phyloP scores from a whole-genome alignment of 2,888 invertebrate species.

The Dolomedes plantarius region DNA sequence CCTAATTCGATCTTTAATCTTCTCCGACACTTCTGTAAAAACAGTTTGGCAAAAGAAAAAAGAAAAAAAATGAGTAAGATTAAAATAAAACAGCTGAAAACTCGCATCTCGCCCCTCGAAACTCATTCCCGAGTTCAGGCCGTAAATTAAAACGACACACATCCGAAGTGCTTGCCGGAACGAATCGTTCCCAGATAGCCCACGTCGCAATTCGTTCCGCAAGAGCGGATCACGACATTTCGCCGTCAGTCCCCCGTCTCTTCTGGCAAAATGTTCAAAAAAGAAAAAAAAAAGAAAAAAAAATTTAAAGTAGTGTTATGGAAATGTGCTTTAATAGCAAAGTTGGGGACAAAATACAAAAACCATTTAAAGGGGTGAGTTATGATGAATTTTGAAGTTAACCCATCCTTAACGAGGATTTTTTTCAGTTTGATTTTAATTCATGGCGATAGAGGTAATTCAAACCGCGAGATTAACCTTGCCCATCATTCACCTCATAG shows the following conservation, averaged over 20 bases:
- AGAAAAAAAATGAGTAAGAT: neutral
- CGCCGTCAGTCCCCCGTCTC: neutral
- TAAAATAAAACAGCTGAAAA: neutral
- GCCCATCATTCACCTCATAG: too few species aligned
- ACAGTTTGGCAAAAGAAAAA: neutral
- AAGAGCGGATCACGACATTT: neutral
- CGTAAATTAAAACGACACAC: constrained; percentile 16
- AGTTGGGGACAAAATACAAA: too few species aligned
- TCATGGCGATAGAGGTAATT: too few species aligned
- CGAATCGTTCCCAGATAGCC: neutral
- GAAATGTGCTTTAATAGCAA: too few species aligned
- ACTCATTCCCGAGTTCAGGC: neutral
- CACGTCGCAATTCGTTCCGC: constrained; percentile 11
- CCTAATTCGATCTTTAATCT: constrained; percentile 16
- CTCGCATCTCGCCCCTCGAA: neutral
- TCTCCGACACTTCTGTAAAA: neutral
- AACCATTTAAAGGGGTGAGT: too few species aligned
- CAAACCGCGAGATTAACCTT: too few species aligned
- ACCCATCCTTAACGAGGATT: too few species aligned
- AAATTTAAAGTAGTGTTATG: neutral
- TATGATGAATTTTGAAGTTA: too few species aligned
- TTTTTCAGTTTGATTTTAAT: too few species aligned
- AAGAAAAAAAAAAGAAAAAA: too few species aligned
- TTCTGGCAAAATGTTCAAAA: neutral
- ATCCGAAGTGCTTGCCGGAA: neutral